A percentile compares a stretch with the other conserved stretches of the same genome.
phyloP scores from a whole-genome alignment of 2,888 invertebrate species.

The Charanyca ferruginea region DNA sequence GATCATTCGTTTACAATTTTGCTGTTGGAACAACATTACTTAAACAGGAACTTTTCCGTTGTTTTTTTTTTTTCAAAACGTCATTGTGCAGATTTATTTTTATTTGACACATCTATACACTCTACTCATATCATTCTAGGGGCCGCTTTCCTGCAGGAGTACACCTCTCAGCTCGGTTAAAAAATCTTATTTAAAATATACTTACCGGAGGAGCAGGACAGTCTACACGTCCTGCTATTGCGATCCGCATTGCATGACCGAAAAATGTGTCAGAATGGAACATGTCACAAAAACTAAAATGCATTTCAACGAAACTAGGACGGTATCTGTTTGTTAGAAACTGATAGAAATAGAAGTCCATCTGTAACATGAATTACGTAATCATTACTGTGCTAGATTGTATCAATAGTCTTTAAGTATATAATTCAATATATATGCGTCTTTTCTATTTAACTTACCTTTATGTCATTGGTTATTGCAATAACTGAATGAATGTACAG shows the following conservation, averaged over 20 bases:
- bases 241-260: not conserved
- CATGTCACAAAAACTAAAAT: slow-evolving; percentile 29
- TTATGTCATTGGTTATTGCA: not conserved
- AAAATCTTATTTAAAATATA: too few relatives aligned
- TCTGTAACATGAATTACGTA: slow-evolving; percentile 20
- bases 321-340: slow-evolving; percentile 39
- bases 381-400: not conserved
- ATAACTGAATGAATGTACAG: not conserved
- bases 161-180: too few relatives aligned
- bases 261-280: not conserved
- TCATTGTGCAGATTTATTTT: too few relatives aligned
- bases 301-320: slow-evolving; percentile 43
- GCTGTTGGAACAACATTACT: too few relatives aligned
- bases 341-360: slow-evolving; percentile 36
- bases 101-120: too few relatives aligned
- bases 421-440: too few relatives aligned
- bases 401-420: too few relatives aligned
- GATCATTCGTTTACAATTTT: too few relatives aligned
- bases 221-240: accelerated
- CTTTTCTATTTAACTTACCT: slow-evolving; percentile 3
- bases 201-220: slow-evolving; percentile 37
- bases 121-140: too few relatives aligned
- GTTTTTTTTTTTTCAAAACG: too few relatives aligned
- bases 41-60: too few relatives aligned
- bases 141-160: too few relatives aligned